Evolutionary conservation across 2,113 vertebrate genomes (phyloP).

Genomic region (Martes martes): DNA sequence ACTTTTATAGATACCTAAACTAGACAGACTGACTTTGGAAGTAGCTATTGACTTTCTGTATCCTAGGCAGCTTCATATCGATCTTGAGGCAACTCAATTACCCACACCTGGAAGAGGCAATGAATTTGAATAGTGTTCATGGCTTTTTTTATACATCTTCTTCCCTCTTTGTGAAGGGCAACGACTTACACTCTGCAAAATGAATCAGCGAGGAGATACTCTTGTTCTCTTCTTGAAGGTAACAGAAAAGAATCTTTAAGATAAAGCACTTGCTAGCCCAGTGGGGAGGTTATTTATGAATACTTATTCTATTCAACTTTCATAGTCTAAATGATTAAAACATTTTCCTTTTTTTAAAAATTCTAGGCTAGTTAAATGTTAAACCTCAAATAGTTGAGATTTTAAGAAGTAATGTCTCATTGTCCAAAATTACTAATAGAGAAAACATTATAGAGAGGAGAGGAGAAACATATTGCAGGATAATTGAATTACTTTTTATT

Average conservation of each 20-base stretch:
- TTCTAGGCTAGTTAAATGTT: not conserved
- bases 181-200: conserved; percentile 47
- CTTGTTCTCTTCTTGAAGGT: not conserved
- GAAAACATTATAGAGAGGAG: not conserved
- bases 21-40: conserved; percentile 62
- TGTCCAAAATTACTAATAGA: conserved; percentile 20
- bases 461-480: not conserved
- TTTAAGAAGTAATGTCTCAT: not conserved
- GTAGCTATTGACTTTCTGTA: conserved; percentile 74
- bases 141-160: conserved; percentile 46
- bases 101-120: conserved; percentile 68
- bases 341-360: not conserved
- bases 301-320: not conserved
- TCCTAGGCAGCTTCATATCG: conserved; percentile 70
- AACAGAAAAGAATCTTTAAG: conserved; percentile 42
- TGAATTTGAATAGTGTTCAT: conserved; percentile 77
- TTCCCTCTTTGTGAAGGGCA: conserved; percentile 62
- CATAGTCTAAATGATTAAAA: not conserved
- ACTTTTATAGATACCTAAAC: conserved; percentile 34
- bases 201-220: conserved; percentile 48
- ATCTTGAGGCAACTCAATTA: conserved; percentile 76
- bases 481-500: conserved; percentile 28
- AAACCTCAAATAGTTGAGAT: not conserved
- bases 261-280: not conserved
- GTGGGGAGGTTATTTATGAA: conserved; percentile 41